Base-by-base conservation (phyloP, 2,888 invertebrate species). In the Saturnia pavonia region DNA sequence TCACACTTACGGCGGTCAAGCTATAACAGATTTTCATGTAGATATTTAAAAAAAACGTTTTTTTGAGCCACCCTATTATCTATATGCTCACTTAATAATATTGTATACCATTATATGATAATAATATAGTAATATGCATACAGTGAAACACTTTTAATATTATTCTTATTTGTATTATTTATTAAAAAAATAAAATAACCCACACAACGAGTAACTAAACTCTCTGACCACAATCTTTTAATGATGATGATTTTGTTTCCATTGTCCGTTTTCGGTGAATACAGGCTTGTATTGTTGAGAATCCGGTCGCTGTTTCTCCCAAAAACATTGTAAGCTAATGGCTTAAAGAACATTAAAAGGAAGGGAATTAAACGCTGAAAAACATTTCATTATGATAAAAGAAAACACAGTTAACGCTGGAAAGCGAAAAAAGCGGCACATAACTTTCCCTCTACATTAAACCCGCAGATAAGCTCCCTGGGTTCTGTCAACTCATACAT, bases 401-500 rank as follows among this genome's bases (percentile, higher is more conserved):
- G 83, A 82, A 85, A 86, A 86, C 80, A 85, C 82, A 82, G 83
- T 85, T 85, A 87, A 89, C 85, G 82, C 77, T 78, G 80, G 77
- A 75, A 81, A 82, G 78, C 82, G 79, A 79, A 85, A 85, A 60
- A 70, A 72, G 71, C 75, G 76, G 77, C 77, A 80, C 78, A 78
- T 81, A 85, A 82, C 83, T 85, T 84, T 81, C 81, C 77, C 80
- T 78, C 77, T 77, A 85, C 89, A 88, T 89, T 91, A 90, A 86
- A 86, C 79, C 79, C 79, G 79, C 74, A 91, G 91, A 92, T 92
- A 91, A 91, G 90, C 89, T 76, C 78, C 82, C 80, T 82, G 81
- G 81, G 78, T 75, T 75, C 91, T 90, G 91, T 91, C 92, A 89
- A 90, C 91, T 88, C 86, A 81, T 86, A 91, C 90, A 88, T 92